phyloP scores from a whole-genome alignment of 2,113 vertebrate genomes.

The Dryoscopus gambensis region DNA sequence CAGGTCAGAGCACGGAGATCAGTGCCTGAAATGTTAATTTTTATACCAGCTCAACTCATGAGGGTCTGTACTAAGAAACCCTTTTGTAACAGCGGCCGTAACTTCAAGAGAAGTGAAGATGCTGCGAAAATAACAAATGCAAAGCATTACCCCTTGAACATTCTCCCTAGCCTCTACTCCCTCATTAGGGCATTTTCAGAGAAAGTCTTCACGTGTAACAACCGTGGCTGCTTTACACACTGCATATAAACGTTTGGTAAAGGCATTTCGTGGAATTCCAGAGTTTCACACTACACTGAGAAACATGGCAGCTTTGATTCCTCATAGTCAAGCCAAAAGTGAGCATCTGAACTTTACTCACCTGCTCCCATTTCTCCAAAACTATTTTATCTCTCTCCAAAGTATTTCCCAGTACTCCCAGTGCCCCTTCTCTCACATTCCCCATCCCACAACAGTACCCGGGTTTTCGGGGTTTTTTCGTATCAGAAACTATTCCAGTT shows the following conservation, averaged over 20 bases:
- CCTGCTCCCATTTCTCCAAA: neutral
- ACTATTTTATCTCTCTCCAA: neutral
- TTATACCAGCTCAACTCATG: neutral
- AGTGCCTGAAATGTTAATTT: neutral
- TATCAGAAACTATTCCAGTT: neutral
- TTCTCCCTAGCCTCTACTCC: too few species aligned
- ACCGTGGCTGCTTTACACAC: neutral
- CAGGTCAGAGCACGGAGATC: neutral
- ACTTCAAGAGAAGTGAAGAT: neutral
- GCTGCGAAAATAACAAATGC: neutral
- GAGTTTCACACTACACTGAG: neutral
- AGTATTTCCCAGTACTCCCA: neutral
- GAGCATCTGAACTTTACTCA: neutral
- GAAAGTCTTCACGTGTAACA: neutral
- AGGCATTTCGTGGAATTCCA: neutral
- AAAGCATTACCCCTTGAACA: neutral
- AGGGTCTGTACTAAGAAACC: neutral
- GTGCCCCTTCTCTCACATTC: neutral
- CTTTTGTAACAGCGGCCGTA: accelerated
- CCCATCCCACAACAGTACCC: accelerated
- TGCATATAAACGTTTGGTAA: neutral
- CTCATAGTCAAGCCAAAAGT: neutral
- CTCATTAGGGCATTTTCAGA: neutral
- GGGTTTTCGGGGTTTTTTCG: accelerated
- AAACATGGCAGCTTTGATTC: neutral